phyloP scores from a whole-genome alignment of 1,140 invertebrate species.

The Cecropterus lyciades region DNA sequence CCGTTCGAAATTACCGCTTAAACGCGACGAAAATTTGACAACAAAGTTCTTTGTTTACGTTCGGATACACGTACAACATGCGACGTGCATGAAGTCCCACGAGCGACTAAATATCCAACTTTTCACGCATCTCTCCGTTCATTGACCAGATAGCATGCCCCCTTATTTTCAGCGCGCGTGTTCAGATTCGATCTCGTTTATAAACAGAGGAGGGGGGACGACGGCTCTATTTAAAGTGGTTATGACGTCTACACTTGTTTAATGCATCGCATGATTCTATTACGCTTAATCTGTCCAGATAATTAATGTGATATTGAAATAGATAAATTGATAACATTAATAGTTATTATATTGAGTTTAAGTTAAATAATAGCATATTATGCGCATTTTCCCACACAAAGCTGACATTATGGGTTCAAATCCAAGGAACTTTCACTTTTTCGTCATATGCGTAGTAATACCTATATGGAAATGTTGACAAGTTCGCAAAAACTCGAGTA shows the following conservation, averaged over 20 bases:
- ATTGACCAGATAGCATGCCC: constrained; percentile 24
- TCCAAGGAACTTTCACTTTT: no score
- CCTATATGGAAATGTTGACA: no score
- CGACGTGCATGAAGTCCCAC: constrained; percentile 6
- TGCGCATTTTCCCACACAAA: no score
- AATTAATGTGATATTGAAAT: constrained; percentile 8
- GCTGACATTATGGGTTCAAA: no score
- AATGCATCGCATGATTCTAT: constrained; percentile 6
- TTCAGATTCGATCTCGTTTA: constrained; percentile 25
- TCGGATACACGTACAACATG: constrained; percentile 25
- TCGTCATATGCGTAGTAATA: no score
- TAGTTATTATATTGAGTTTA: no score
- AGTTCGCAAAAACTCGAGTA: no score
- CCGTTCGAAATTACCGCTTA: neutral
- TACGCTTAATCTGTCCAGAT: constrained; percentile 3
- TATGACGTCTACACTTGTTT: neutral
- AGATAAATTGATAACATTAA: neutral
- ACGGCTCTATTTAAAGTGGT: constrained; percentile 13
- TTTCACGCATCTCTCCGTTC: constrained; percentile 30
- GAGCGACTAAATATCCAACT: constrained; percentile 28
- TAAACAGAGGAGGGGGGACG: constrained; percentile 19
- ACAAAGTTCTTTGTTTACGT: constrained; percentile 33
- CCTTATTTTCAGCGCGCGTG: constrained; percentile 31
- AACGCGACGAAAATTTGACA: constrained; percentile 2
- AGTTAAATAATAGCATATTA: no score